A percentile compares a stretch with the other conserved stretches of the same genome.
These are phyloP conservation scores for Fregetta grallaria DNA, from an alignment of 2,113 vertebrate species.

Conservation along the genomic window DNA sequence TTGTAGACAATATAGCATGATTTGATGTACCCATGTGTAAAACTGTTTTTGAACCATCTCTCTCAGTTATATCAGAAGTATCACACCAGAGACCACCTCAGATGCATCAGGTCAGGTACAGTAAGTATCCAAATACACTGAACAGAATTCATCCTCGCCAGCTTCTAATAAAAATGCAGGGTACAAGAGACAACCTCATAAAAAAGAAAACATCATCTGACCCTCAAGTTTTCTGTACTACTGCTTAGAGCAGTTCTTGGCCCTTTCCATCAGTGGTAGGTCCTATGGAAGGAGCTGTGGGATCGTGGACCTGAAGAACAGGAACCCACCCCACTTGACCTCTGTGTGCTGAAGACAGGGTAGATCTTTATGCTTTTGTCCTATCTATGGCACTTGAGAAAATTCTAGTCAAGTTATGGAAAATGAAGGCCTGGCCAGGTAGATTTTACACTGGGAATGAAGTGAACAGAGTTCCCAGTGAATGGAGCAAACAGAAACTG, in stretches of 20 bases:
- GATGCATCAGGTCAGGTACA: neutral
- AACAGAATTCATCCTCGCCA: neutral
- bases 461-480: neutral
- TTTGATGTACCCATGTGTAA: neutral
- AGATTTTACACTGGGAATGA: neutral
- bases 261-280: neutral
- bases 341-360: neutral
- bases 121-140: neutral
- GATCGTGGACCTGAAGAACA: neutral
- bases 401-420: neutral
- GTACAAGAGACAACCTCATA: neutral
- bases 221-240: neutral
- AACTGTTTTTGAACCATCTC: neutral
- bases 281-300: neutral
- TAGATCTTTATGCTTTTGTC: neutral
- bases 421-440: neutral
- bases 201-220: neutral
- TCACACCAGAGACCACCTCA: neutral
- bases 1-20: neutral
- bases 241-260: neutral
- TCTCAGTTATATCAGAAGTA: neutral
- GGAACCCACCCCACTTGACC: neutral
- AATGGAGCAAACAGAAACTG: neutral
- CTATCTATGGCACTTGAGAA: neutral
- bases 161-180: neutral